Evolutionary conservation across 2,888 invertebrate genomes (phyloP), one percentile per base, ranked within the genome.

Genomic region (Epistrophella euchroma): DNA sequence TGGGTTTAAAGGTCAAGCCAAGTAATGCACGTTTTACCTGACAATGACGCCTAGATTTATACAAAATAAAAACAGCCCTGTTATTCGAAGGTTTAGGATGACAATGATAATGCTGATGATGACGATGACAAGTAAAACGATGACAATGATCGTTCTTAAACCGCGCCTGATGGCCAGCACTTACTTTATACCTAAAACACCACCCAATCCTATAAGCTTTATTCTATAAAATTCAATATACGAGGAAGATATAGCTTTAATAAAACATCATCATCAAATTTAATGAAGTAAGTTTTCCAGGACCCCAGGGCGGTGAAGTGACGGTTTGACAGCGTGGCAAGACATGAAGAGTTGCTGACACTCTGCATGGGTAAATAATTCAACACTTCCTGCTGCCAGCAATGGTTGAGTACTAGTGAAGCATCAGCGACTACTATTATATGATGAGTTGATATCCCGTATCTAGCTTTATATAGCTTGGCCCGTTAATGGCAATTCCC

Each of bases 241-340:
- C 70, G 74, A 82, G 13, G 71, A 71, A 74, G 77, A 77, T 77
- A 86, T 74, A 82, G 82, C 86, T 86, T 86, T 86, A 86, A 86
- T 86, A 86, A 82, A 86, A 86, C 82, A 86, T 82, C 82, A 82
- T 86, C 86, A 86, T 86, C 82, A 86, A 86, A 86, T 86, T 86
- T 86, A 86, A 86, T 86, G 86, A 86, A 86, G 86, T 86, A 86
- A 86, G 86, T 86, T 86, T 86, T 82, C 58, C 78, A 74, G 77
- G 82, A 82, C 77, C 86, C 81, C 64, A 82, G 78, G 86, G 86
- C 82, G 78, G 74, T 82, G 82, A 82, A 86, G 82, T 86, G 86
- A 86, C 82, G 82, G 82, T 82, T 86, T 86, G 82, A 78, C 82
- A 82, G 77, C 60, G 82, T 82, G 71, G 74, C 82, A 86, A 62